Evolutionary conservation across 1,140 invertebrate genomes (phyloP).

Genomic region (Cotesia chilonis): DNA sequence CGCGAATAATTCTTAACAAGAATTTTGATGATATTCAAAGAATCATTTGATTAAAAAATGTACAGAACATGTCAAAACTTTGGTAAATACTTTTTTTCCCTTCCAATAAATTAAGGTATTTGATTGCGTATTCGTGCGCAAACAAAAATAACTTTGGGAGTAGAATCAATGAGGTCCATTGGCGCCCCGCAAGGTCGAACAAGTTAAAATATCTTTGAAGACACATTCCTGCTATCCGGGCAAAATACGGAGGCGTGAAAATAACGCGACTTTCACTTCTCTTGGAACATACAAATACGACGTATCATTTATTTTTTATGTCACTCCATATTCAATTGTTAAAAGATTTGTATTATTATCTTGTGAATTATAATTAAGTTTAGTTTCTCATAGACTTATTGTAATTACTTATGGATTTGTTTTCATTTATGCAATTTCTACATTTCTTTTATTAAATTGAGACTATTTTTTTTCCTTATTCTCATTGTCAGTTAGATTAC

Average conservation of each 20-base stretch:
- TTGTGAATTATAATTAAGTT: background rate
- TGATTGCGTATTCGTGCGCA: conserved; percentile 20
- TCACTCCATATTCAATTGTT: conserved; percentile 10
- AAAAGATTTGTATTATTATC: background rate
- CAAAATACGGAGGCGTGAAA: conserved; percentile 27
- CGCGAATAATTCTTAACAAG: conserved; percentile 6
- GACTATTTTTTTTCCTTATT: background rate
- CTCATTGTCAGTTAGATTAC: too few species aligned
- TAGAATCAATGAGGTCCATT: conserved; percentile 30
- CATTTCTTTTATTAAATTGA: background rate
- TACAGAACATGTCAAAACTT: conserved; percentile 14
- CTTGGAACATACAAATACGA: conserved; percentile 5
- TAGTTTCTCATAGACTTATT: background rate
- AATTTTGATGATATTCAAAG: background rate
- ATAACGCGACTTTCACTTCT: conserved; percentile 38
- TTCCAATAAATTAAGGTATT: background rate
- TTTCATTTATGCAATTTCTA: background rate
- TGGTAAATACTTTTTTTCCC: background rate
- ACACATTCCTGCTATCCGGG: conserved; percentile 7
- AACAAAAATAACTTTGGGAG: conserved; percentile 27
- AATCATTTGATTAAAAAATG: background rate
- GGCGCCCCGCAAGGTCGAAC: conserved; percentile 31
- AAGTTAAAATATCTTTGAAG: conserved; percentile 22
- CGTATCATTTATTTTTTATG: background rate
- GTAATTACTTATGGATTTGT: too few species aligned